phyloP scores from a whole-genome alignment of 2,888 invertebrate species.

The Gymnosoma rotundatum region DNA sequence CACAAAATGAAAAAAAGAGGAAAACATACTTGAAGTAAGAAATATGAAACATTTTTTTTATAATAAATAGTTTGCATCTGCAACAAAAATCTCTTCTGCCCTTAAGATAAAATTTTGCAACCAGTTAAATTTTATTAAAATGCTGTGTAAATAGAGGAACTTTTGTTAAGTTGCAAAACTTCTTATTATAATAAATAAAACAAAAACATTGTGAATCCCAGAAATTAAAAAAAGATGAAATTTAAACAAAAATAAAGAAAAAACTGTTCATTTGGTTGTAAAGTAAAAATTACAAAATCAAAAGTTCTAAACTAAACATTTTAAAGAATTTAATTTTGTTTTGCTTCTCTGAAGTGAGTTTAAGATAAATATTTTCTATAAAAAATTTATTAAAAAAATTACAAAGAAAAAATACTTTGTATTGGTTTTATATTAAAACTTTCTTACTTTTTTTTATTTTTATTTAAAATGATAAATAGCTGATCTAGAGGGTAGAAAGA shows the following conservation, averaged over 20 bases:
- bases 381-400: too few species aligned
- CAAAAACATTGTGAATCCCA: not conserved
- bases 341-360: too few species aligned
- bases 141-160: conserved; percentile 1
- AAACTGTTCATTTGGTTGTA: not conserved
- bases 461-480: too few species aligned
- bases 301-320: not conserved
- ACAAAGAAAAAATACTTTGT: too few species aligned
- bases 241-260: not conserved
- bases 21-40: conserved; percentile 23
- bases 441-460: too few species aligned
- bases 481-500: too few species aligned
- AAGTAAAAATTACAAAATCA: not conserved
- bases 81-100: not conserved
- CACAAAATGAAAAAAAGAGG: not conserved
- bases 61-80: conserved; percentile 20
- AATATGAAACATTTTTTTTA: conserved; percentile 28
- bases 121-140: conserved; percentile 21
- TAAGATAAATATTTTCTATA: too few species aligned
- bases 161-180: not conserved
- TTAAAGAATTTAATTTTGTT: too few species aligned
- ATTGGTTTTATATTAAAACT: too few species aligned
- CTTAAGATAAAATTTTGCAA: conserved; percentile 26
- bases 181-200: not conserved
- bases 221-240: not conserved